Evolutionary conservation across 2,113 vertebrate genomes (phyloP).

Genomic region (Montifringilla adamsi): DNA sequence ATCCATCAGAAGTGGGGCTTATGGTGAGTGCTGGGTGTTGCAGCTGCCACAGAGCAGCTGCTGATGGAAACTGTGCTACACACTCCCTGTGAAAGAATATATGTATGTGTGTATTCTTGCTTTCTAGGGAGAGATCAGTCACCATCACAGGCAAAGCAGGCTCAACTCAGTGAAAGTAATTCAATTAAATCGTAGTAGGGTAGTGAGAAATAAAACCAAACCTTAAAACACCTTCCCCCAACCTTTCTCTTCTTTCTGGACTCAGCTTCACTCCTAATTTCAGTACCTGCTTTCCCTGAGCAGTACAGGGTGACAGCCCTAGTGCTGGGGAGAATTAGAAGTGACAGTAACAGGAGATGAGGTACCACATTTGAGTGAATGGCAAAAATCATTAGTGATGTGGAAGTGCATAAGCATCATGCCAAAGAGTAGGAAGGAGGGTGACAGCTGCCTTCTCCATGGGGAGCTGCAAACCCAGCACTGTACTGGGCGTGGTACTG

Average conservation of each 20-base stretch:
- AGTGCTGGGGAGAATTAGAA: background rate
- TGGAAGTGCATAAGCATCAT: background rate
- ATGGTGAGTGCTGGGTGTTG: background rate
- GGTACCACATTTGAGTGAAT: background rate
- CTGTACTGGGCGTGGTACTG: fast-evolving
- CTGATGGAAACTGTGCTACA: fast-evolving
- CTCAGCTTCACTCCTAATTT: background rate
- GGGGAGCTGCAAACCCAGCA: background rate
- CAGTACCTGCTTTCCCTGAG: background rate
- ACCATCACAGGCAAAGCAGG: background rate
- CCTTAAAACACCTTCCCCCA: background rate
- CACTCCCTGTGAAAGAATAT: background rate
- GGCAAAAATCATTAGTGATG: background rate
- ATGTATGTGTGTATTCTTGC: background rate
- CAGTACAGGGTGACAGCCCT: fast-evolving
- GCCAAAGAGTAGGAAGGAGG: background rate
- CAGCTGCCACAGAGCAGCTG: background rate
- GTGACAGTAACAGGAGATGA: background rate
- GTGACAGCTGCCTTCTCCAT: background rate
- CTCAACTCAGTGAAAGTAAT: background rate
- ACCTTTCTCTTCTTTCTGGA: background rate
- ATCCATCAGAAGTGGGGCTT: background rate
- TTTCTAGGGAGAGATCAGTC: background rate
- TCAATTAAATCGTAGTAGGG: background rate
- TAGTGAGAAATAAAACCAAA: background rate